Evolutionary conservation across 2,113 vertebrate species (phyloP), one percentile per base, ranked within the genome.

Genomic region (Forbesichthys agassizii): DNA sequence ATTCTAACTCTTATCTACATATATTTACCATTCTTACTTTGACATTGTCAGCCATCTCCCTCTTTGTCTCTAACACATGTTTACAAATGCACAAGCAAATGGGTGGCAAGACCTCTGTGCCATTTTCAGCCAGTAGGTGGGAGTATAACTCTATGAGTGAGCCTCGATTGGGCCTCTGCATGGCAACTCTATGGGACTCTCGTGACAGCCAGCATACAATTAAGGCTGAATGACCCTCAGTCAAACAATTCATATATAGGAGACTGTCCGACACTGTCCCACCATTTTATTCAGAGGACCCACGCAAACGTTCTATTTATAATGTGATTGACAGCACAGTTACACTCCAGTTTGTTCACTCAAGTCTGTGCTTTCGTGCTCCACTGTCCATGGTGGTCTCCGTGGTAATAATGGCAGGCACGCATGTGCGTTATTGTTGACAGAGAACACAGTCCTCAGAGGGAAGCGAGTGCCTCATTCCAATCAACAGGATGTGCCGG

Each of bases 361-460:
- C 61, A 52, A 33, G 47, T 56, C 12, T 66, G 69, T 60, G 71
- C 55, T 7, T 3, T 42, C 9, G 54, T 49, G 71, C 59, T 66
- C 14, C 2, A 71, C 10, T 4, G 67, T 36, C 62, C 60, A n/a
- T 20, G 62, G 54, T 58, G 11, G 80, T 86, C 82, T 86, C 84
- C 78, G 77, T 89, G 84, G 80, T 68, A 78, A 86, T 87, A 80
- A 84, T 83, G 82, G 67, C 82, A 81, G 84, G 54, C 16, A 16
- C 16, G 54, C 66, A 76, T 64, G 59, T 67, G 74, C 76, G 81
- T 76, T 80, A 74, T 58, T 61, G 77, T 54, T 76, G 79, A 81
- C 33, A 42, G 67, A 79, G 81, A 84, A 85, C 79, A 85, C 53
- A 79, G 65, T 71, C 60, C 80, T 79, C 82, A 58, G 62, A 16